Conservation (phyloP, 2,113 vertebrate genomes). For the Microcebus murinus region DNA sequence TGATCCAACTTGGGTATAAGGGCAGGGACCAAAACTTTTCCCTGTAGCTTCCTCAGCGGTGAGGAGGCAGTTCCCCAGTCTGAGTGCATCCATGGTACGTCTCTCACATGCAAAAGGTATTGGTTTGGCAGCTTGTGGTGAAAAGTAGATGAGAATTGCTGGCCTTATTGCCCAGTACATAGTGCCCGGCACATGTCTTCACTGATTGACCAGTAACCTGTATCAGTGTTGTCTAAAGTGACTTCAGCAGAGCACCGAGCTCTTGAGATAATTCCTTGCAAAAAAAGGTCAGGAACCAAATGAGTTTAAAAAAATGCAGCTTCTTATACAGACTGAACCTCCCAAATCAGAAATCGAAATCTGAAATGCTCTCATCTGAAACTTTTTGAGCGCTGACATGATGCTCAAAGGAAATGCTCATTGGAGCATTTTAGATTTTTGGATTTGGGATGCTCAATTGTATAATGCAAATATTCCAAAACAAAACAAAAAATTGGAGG, state of each 20-base stretch:
- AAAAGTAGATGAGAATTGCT: neutral
- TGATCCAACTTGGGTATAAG: neutral
- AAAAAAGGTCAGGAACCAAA: neutral
- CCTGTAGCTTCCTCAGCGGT: neutral
- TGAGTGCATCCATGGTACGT: neutral
- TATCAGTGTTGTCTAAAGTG: neutral
- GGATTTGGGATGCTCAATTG: neutral
- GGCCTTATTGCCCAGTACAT: neutral
- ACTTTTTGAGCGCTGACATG: neutral
- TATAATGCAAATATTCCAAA: neutral
- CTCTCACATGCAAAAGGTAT: neutral
- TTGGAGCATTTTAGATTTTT: neutral
- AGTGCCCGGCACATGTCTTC: neutral
- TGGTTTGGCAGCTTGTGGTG: neutral
- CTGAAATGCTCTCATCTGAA: neutral
- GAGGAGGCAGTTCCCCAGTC: neutral
- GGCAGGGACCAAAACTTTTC: neutral
- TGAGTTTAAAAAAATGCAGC: neutral
- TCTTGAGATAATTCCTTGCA: neutral
- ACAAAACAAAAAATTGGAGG: neutral
- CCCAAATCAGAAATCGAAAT: neutral
- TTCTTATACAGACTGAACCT: neutral
- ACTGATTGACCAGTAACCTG: neutral
- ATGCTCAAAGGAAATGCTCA: neutral
- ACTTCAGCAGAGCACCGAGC: neutral